phyloP scores from a whole-genome alignment of 35 echinoderm and acorn worm genomes.

The Ophioderma brevispina region DNA sequence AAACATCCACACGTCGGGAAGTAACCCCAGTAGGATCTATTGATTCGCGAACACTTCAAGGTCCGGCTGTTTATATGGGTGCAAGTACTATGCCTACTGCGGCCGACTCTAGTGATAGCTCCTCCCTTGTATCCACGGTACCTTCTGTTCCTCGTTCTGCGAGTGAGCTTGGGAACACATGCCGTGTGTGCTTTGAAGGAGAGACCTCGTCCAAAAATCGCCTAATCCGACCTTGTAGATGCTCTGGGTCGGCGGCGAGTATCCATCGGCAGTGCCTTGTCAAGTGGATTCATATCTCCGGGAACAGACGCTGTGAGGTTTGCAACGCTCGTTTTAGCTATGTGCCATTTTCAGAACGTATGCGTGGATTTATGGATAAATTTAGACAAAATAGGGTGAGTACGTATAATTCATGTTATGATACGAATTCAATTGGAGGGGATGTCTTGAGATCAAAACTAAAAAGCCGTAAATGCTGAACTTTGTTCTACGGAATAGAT shows the following conservation, averaged over 20 bases:
- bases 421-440: too few species aligned
- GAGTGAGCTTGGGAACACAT: constrained; percentile 83
- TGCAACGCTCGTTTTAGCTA: constrained; percentile 87
- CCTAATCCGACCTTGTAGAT: constrained; percentile 89
- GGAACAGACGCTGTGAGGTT: constrained; percentile 83
- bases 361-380: constrained; percentile 94
- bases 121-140: constrained; percentile 79
- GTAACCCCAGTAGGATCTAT: constrained; percentile 32
- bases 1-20: neutral
- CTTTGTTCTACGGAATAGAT: too few species aligned
- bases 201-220: constrained; percentile 91
- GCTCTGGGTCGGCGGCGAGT: constrained; percentile 89
- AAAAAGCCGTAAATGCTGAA: too few species aligned
- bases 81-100: neutral
- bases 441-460: too few species aligned
- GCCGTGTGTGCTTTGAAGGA: constrained; percentile 92
- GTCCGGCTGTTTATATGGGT: neutral
- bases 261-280: constrained; percentile 96
- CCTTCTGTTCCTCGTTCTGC: constrained; percentile 90
- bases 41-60: constrained; percentile 10
- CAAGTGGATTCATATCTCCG: constrained; percentile 98
- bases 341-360: constrained; percentile 84
- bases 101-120: constrained; percentile 52
- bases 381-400: constrained; percentile 92
- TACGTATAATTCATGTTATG: neutral